Evolutionary conservation across 2,797 vertebrate genomes (phyloP).

Genomic region (Rhinella marina): DNA sequence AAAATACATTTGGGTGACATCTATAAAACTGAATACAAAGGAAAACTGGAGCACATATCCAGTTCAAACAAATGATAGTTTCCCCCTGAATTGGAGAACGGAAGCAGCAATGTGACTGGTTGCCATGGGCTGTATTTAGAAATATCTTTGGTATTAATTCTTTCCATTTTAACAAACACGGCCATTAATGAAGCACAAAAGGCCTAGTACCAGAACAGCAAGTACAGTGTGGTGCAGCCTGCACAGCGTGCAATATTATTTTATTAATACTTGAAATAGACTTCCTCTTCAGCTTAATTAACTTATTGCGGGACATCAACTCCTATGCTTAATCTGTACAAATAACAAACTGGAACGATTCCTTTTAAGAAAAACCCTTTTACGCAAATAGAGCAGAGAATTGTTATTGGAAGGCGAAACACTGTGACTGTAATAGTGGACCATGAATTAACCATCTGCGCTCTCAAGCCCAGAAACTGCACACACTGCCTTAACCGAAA

Average conservation of each 20-base stretch:
- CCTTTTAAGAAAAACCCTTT: conserved; percentile 17
- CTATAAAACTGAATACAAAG: too few relatives aligned
- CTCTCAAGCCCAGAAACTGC: neutral
- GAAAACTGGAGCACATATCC: too few relatives aligned
- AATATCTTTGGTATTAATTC: neutral
- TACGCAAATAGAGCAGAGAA: conserved; percentile 15
- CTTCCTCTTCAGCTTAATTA: conserved; percentile 41
- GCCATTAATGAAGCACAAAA: conserved; percentile 1
- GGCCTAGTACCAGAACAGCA: neutral
- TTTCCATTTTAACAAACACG: neutral
- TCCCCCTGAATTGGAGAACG: too few relatives aligned
- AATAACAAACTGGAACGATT: conserved; percentile 7
- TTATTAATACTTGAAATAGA: conserved; percentile 13
- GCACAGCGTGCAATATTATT: conserved; percentile 36
- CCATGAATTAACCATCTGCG: conserved; percentile 2
- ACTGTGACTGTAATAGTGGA: neutral
- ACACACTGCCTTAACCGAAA: neutral
- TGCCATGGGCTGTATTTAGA: neutral
- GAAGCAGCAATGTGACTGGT: neutral
- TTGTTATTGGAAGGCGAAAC: conserved; percentile 12
- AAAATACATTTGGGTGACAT: too few relatives aligned
- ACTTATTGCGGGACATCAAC: conserved; percentile 33
- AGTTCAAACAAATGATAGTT: too few relatives aligned
- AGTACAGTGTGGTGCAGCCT: neutral
- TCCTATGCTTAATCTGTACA: conserved; percentile 25